Conservation (phyloP, 2,113 vertebrate species). For the Rallus limicola region DNA sequence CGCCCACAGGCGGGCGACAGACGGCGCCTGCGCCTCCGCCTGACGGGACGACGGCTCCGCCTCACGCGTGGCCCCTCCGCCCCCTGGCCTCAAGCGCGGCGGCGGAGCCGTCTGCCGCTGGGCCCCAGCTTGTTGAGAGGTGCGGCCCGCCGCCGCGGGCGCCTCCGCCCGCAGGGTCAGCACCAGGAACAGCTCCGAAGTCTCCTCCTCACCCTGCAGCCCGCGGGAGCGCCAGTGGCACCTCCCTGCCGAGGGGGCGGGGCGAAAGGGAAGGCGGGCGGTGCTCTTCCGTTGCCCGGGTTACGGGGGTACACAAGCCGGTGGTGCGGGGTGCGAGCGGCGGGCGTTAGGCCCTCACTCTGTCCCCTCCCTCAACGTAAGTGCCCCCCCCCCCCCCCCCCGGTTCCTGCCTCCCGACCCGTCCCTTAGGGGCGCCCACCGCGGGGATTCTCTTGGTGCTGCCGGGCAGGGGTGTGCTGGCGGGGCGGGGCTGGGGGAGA, state of each 20-base stretch:
- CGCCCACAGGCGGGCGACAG: not conserved
- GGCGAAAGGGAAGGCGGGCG: not conserved
- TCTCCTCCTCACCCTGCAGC: not conserved
- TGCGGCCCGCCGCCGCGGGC: not conserved
- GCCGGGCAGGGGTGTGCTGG: too few species aligned
- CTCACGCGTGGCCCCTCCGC: not conserved
- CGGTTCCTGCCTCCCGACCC: too few species aligned
- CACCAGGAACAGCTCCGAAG: not conserved
- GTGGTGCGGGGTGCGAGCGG: not conserved
- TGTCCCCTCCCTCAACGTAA: not conserved
- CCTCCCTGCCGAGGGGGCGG: not conserved
- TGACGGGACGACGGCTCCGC: not conserved
- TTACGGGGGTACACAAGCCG: not conserved
- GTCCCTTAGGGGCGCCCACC: not conserved
- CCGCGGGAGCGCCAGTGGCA: too few species aligned
- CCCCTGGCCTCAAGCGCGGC: not conserved
- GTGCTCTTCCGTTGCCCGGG: not conserved
- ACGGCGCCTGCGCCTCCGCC: not conserved
- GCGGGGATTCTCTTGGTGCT: not conserved
- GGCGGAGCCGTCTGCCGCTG: too few species aligned
- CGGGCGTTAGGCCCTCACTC: not conserved
- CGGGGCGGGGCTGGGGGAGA: too few species aligned
- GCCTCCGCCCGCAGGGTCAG: not conserved
- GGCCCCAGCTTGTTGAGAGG: not conserved
- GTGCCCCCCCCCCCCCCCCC: not conserved